These are phyloP conservation scores for Dasypus novemcinctus DNA, from an alignment of 2,113 vertebrate species.

Conservation along the genomic window DNA sequence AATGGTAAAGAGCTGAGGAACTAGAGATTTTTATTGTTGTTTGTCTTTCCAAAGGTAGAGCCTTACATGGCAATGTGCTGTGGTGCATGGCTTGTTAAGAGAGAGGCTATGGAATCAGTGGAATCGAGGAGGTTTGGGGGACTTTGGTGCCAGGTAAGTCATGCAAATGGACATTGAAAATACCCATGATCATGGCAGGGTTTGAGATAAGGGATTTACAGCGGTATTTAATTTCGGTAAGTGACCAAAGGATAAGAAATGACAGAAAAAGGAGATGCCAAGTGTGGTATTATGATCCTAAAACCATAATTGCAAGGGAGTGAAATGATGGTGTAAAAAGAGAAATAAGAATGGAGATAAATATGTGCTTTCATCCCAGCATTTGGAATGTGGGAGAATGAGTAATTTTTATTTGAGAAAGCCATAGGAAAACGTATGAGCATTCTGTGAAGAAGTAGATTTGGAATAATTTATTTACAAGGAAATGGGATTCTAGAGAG, in stretches of 20 bases:
- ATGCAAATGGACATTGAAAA: neutral
- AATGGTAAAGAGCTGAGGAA: neutral
- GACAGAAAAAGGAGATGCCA: neutral
- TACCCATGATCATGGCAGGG: neutral
- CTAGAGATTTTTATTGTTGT: neutral
- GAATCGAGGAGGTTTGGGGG: neutral
- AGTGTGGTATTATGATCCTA: neutral
- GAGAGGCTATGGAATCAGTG: neutral
- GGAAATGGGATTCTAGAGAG: neutral
- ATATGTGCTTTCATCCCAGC: neutral
- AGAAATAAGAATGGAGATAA: neutral
- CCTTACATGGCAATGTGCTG: neutral
- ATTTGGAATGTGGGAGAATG: neutral
- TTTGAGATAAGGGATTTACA: neutral
- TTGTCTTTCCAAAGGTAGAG: neutral
- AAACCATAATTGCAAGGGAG: neutral
- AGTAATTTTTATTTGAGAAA: neutral
- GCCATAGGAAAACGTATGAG: neutral
- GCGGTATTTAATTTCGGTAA: neutral
- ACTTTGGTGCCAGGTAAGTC: neutral
- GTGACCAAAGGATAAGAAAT: neutral
- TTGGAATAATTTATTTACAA: neutral
- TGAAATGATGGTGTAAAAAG: neutral
- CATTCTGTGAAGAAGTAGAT: neutral
- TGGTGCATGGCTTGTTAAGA: neutral